Percentiles rank a stretch among this genome's conserved stretches.
phyloP scores from a whole-genome alignment of 2,797 vertebrate species.

The Melanotaenia trifasciata region DNA sequence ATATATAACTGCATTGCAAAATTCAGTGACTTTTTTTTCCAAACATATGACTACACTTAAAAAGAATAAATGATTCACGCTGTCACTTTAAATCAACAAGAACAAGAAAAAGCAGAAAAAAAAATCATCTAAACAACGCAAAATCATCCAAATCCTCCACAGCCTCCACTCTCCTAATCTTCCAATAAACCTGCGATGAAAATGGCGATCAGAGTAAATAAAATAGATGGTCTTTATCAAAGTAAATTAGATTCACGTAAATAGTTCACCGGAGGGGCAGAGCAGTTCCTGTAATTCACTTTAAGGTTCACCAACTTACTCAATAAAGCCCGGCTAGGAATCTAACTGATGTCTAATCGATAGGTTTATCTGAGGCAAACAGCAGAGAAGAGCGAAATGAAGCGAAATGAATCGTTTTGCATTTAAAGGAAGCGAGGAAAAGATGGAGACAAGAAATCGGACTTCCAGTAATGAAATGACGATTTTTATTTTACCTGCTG shows the following conservation, averaged over 20 bases:
- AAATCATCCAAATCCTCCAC: not conserved
- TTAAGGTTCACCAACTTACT: constrained; percentile 79
- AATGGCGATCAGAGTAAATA: constrained; percentile 73
- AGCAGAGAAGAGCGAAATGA: constrained; percentile 56
- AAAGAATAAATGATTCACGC: no score
- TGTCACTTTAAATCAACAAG: not conserved
- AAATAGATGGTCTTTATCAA: constrained; percentile 77
- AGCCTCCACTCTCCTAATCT: constrained; percentile 14
- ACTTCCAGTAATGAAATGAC: constrained; percentile 41
- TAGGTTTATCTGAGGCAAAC: constrained; percentile 71
- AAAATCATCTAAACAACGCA: not conserved
- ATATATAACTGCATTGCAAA: no score
- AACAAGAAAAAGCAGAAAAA: not conserved
- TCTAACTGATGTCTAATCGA: constrained; percentile 78
- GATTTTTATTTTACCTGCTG: constrained; percentile 21
- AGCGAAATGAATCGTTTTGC: constrained; percentile 65
- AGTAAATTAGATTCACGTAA: constrained; percentile 75
- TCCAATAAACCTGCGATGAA: constrained; percentile 58
- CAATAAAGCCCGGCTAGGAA: constrained; percentile 73
- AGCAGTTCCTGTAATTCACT: constrained; percentile 79
- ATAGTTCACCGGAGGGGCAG: constrained; percentile 75
- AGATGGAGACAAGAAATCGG: constrained; percentile 33
- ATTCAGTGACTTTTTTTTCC: no score
- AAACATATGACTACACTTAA: no score
- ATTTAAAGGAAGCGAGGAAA: constrained; percentile 50